Conservation (phyloP, 1,140 invertebrate species). For the Penaeus chinensis region DNA sequence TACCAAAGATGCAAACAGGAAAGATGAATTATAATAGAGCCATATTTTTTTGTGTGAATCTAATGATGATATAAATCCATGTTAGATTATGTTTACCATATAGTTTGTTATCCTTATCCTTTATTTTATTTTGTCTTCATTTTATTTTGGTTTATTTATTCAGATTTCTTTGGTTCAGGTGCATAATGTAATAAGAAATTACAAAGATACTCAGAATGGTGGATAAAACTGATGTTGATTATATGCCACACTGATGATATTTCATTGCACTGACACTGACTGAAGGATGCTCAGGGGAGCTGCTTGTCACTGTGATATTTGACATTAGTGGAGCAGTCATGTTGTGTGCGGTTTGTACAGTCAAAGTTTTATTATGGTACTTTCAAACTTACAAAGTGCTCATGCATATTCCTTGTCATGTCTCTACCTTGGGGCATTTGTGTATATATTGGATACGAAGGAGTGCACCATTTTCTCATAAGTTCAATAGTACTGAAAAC, state of each 20-base stretch:
- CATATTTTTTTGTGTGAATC: constrained; percentile 41
- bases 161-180: constrained; percentile 35
- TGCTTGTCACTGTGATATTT: constrained; percentile 59
- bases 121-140: constrained; percentile 9
- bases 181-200: constrained; percentile 26
- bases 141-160: constrained; percentile 13
- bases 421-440: no score
- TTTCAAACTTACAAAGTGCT: constrained; percentile 8
- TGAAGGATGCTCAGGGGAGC: constrained; percentile 56
- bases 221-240: constrained; percentile 10
- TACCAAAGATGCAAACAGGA: constrained; percentile 51
- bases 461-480: no score
- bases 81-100: constrained; percentile 22
- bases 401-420: neutral
- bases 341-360: constrained; percentile 1
- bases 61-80: no score
- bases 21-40: constrained; percentile 60
- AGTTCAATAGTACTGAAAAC: no score
- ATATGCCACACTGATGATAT: constrained; percentile 4
- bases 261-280: constrained; percentile 28
- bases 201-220: constrained; percentile 31
- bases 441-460: no score
- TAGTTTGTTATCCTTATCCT: constrained; percentile 33
- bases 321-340: constrained; percentile 57
- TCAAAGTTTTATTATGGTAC: neutral